Evolutionary conservation across 30 jellyfish, hydroid and myxozoan genomes (phyloP), one percentile per base, ranked within the genome.

Genomic region (Sanderia malayensis): DNA sequence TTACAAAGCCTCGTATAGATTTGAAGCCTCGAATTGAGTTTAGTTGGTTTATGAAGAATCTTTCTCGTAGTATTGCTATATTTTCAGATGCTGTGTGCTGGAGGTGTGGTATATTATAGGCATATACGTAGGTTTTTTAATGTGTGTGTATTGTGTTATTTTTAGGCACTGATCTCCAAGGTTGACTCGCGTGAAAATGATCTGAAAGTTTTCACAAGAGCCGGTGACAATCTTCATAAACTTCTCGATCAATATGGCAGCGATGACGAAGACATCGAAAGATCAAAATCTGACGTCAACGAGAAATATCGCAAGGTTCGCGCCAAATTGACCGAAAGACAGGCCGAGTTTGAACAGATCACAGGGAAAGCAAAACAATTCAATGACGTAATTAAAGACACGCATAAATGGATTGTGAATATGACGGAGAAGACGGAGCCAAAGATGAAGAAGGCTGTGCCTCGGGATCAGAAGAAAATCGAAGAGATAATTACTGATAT

Each of bases 161-260:
- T 46, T 24, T 24, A 88, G 97, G 61, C 46, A 44, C 75, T 81
- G 53, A 65, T 82, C 34, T 34, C 93, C 10, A 63, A 72, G 58
- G 83, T 81, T 18, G 94, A 81, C 78, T 20, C 58, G 21, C 73
- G 76, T 26, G 97, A 89, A 70, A 84, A 76, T 24, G 94, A 81
- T 73, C 55, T 89, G 82, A 83, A 81, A 46, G 71, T 81, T 1
- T 75, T 89, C 61, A 82, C 89, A 28, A 78, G 62, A 31, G 76
- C 95, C 0, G 95, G 89, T 10, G 89, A 81, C 76, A 75, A 62
- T 29, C 59, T 77, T 62, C 84, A 67, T 37, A 55, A 62, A 20
- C 85, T 89, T 57, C 70, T 89, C 31, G 95, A 59, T 46, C 85
- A 76, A 64, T 74, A 74, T 45, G 93, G 84, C 28, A 88, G 93